A percentile compares a stretch with the other conserved stretches of the same genome.
Evolutionary conservation across 2,113 vertebrate genomes (phyloP).

Genomic region (Otocyon megalotis): DNA sequence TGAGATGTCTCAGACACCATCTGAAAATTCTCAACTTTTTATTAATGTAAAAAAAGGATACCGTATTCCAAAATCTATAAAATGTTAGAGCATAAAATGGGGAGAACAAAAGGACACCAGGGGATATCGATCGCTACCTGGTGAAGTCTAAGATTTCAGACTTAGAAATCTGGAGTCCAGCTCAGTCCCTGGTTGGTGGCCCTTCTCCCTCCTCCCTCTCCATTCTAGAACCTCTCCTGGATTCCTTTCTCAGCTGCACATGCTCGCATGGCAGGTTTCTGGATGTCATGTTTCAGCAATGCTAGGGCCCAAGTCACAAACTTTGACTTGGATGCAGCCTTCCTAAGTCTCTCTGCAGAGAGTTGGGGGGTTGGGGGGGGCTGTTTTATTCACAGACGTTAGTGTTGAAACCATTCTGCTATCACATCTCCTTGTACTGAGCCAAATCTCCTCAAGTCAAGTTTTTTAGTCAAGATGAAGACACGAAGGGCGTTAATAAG

Average conservation of each 20-base stretch:
- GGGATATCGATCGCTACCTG: background rate
- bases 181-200: background rate
- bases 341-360: background rate
- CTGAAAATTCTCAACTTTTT: background rate
- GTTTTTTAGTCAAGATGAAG: background rate
- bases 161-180: background rate
- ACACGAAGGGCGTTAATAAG: background rate
- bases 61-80: background rate
- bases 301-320: no score
- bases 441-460: background rate
- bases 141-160: no score
- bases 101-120: background rate
- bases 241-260: background rate
- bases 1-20: conserved; percentile 16
- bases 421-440: background rate
- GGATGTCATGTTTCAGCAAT: background rate
- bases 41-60: background rate
- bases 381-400: background rate
- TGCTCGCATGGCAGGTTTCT: background rate
- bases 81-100: background rate
- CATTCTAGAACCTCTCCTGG: background rate
- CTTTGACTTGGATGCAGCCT: background rate
- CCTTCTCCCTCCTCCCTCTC: background rate
- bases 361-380: background rate
- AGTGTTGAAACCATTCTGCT: background rate